phyloP scores from a whole-genome alignment of 2,113 vertebrate genomes.

The Urocitellus parryii region DNA sequence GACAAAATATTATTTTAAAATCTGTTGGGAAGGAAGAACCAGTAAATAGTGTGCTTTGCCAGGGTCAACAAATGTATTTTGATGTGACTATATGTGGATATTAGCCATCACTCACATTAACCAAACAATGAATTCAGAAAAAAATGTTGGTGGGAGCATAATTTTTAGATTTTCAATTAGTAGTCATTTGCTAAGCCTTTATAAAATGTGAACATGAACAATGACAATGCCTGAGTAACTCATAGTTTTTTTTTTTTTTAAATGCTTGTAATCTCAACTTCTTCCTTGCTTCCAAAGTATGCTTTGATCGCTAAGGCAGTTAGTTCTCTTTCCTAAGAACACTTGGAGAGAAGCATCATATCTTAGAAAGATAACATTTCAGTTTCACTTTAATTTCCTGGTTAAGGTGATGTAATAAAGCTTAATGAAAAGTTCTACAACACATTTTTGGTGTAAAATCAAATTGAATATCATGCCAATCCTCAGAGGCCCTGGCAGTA shows the following conservation, averaged over 20 bases:
- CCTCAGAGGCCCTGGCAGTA: background rate
- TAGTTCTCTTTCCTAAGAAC: background rate
- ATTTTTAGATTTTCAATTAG: slow-evolving; percentile 24
- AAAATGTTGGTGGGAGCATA: slow-evolving; percentile 44
- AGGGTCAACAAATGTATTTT: background rate
- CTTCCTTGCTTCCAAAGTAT: background rate
- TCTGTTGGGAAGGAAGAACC: background rate
- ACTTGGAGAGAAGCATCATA: background rate
- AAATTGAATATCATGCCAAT: background rate
- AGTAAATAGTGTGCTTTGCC: background rate
- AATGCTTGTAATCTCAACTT: background rate
- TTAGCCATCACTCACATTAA: background rate
- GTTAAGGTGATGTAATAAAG: background rate
- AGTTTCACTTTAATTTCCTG: slow-evolving; percentile 69
- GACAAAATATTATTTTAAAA: slow-evolving; percentile 10
- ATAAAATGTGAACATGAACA: background rate
- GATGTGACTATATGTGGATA: background rate
- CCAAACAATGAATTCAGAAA: background rate
- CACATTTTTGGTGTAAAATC: slow-evolving; percentile 61
- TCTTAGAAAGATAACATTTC: slow-evolving; percentile 31
- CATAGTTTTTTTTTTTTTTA: background rate
- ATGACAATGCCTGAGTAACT: background rate
- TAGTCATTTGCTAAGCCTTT: slow-evolving; percentile 13
- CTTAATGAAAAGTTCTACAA: slow-evolving; percentile 15
- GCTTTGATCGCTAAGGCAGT: background rate